These are phyloP conservation scores for Contarinia nasturtii DNA, from an alignment of 1,140 invertebrate species.

Conservation along the genomic window DNA sequence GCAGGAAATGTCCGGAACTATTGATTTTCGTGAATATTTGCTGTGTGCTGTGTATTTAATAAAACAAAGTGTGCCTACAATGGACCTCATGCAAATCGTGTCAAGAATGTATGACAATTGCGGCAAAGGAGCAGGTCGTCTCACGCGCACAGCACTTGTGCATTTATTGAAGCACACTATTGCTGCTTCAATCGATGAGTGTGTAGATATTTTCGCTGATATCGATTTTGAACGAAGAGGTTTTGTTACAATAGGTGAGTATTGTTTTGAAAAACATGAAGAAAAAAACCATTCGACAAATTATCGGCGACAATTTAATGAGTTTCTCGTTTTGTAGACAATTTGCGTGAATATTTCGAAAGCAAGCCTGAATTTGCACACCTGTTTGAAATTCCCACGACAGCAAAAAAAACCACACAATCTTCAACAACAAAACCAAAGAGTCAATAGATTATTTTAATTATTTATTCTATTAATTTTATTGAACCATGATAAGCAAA, in stretches of 20 bases:
- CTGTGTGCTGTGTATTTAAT: not conserved
- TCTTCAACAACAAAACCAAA: too few species aligned
- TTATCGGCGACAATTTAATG: too few species aligned
- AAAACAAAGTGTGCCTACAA: not conserved
- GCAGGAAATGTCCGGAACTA: not conserved
- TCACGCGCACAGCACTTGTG: not conserved
- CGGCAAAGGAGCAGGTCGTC: not conserved
- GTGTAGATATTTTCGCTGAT: not conserved
- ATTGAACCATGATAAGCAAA: too few species aligned
- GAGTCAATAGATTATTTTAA: too few species aligned
- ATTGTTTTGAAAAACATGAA: too few species aligned
- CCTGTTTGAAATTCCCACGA: too few species aligned
- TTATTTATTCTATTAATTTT: too few species aligned
- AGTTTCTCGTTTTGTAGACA: too few species aligned
- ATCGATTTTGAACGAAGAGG: not conserved
- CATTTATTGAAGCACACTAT: not conserved
- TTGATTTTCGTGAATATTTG: not conserved
- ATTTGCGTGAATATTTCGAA: too few species aligned
- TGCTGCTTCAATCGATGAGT: not conserved
- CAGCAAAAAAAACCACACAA: too few species aligned
- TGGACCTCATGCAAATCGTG: not conserved
- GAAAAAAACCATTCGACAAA: too few species aligned
- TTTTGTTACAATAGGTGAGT: not conserved
- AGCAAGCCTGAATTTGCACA: too few species aligned
- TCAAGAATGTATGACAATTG: not conserved